phyloP scores from a whole-genome alignment of 2,888 invertebrate species.

The Seladonia tumulorum region DNA sequence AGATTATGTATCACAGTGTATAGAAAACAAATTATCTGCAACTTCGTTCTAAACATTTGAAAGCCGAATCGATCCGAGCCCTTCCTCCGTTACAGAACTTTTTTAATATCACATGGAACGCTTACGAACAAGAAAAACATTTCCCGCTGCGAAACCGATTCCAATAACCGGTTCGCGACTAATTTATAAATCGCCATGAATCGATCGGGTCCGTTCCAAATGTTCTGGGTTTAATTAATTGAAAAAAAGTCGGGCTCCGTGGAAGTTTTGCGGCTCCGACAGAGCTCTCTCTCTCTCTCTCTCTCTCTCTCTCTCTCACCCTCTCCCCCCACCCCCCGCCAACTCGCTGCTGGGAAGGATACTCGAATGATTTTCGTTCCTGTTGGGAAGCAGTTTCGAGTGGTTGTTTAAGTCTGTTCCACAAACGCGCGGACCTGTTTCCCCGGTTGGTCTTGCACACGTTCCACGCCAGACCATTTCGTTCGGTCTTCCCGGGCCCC shows the following conservation, averaged over 20 bases:
- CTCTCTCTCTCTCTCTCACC: too few species aligned
- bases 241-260: conserved; percentile 40
- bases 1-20: not conserved
- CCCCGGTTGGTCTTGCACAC: conserved; percentile 25
- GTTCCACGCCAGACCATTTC: conserved; percentile 47
- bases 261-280: not conserved
- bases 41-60: not conserved
- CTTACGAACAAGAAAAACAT: conserved; percentile 15
- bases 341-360: conserved; percentile 15
- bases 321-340: too few species aligned
- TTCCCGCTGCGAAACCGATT: not conserved
- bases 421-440: conserved; percentile 37
- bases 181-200: conserved; percentile 13
- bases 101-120: not conserved
- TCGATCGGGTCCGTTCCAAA: not conserved
- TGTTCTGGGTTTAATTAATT: conserved; percentile 62
- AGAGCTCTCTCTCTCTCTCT: too few species aligned
- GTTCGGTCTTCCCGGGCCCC: conserved; percentile 18
- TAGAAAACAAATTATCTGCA: not conserved
- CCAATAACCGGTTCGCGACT: conserved; percentile 27
- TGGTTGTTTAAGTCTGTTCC: conserved; percentile 66
- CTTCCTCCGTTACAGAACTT: not conserved
- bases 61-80: not conserved
- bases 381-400: conserved; percentile 69
- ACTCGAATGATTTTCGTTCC: conserved; percentile 69